phyloP scores from a whole-genome alignment of 2,888 invertebrate genomes.

The Iphiclides podalirius region DNA sequence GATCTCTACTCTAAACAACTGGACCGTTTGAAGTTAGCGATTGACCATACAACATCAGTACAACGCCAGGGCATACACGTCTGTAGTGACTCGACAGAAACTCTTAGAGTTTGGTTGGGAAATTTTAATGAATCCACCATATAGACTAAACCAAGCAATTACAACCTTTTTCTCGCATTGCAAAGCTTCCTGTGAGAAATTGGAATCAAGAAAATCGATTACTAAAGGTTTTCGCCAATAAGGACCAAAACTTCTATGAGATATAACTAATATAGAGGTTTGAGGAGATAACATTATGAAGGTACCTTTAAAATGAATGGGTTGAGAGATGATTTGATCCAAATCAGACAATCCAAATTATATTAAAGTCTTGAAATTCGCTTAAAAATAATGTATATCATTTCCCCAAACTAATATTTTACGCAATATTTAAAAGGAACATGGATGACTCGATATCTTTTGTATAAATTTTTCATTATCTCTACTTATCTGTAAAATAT shows the following conservation, averaged over 20 bases:
- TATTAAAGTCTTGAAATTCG: no score
- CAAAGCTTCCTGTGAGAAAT: slow-evolving; percentile 14
- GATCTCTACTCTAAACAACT: slow-evolving; percentile 65
- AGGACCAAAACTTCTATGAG: neutral
- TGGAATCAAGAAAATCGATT: slow-evolving; percentile 11
- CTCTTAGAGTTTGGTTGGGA: neutral
- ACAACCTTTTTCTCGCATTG: slow-evolving; percentile 11
- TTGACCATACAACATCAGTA: slow-evolving; percentile 3
- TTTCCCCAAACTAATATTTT: no score
- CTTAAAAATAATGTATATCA: no score
- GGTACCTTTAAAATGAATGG: no score
- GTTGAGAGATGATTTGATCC: no score
- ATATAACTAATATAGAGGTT: no score
- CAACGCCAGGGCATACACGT: slow-evolving; percentile 2
- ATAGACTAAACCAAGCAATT: slow-evolving; percentile 10
- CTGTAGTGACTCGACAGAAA: slow-evolving; percentile 7
- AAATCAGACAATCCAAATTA: no score
- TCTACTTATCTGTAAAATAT: no score
- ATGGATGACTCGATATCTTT: no score
- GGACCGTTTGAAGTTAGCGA: slow-evolving; percentile 28
- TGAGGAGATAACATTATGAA: no score
- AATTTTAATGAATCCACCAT: slow-evolving; percentile 2
- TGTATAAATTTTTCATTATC: no score
- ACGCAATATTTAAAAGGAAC: no score
- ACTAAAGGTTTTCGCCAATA: slow-evolving; percentile 1